Base-by-base conservation (phyloP, 2,797 vertebrate species). In the Lutjanus argentimaculatus region DNA sequence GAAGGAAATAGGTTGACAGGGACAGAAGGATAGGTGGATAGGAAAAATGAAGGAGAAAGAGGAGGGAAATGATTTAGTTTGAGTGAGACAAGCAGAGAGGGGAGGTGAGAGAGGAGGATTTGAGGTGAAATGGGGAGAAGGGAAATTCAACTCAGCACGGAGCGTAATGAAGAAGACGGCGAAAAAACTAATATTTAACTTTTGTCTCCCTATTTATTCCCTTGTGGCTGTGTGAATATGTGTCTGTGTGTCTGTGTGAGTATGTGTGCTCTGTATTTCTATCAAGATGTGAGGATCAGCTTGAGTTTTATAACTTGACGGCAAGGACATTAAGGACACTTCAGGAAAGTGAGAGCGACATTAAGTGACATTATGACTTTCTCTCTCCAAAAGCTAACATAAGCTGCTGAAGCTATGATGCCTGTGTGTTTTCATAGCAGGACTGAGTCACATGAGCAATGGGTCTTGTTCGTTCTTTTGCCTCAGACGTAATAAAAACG, bases 1-100 rank as follows among this genome's bases (percentile, higher is more conserved):
- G 80, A 59, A 72, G 67, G 74, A 85, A 88, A 84, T 82, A 67
- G 79, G 80, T 79, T 84, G 80, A 88, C 49, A 40, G 86, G 67
- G 64, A 78, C 65, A 67, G 80, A 48, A 30, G 83, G 78, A 74
- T 36, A 55, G 74, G 45, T 72, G 79, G 80, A 67, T 36, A 1
- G 61, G 8, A 66, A 67, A 67, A 52, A 73, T 9, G 59, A 52
- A 10, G 21, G 70, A 59, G 21, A 49, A 19, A 25, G 74, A 56
- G 40, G 43, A 45, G 56, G 55, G 6, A 57, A 30, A 64, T 48
- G 42, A 67, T 81, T 72, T 57, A 70, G 85, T 80, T 68, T 65
- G 21, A 70, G 16, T 17, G 43, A 64, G 72, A 63, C 62, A 67
- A 21, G 62, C 17, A 46, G 49, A 7, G 36, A 56, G 17, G 40